Conservation (phyloP, 1,140 invertebrate genomes). For the Tetragonula clypearis region DNA sequence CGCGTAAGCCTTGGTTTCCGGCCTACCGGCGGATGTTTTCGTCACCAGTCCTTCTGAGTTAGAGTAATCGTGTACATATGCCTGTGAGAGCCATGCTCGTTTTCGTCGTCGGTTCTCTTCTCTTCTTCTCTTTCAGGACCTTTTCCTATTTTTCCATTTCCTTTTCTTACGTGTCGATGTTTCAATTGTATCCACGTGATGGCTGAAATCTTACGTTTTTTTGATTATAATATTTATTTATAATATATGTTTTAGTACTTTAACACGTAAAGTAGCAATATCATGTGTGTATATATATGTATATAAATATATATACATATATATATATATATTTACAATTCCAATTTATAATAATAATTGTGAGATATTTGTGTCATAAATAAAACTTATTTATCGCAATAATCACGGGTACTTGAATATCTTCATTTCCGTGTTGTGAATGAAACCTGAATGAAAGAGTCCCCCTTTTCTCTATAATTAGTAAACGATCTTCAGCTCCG, state of each 20-base stretch:
- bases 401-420: background rate
- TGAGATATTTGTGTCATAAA: background rate
- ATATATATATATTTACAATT: too few species aligned
- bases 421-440: background rate
- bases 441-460: background rate
- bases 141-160: background rate
- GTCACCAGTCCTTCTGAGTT: background rate
- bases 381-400: background rate
- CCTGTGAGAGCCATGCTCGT: background rate
- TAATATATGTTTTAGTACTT: too few species aligned
- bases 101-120: background rate
- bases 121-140: background rate
- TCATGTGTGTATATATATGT: too few species aligned
- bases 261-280: too few species aligned
- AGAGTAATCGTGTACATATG: background rate
- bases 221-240: background rate
- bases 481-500: background rate
- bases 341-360: too few species aligned
- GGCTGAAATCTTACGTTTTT: background rate
- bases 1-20: background rate
- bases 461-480: background rate
- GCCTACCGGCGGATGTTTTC: background rate
- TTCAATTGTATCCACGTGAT: background rate
- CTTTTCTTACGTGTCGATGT: background rate
- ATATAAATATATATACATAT: too few species aligned